A percentile compares a stretch with the other conserved stretches of the same genome.
Conservation (phyloP, 2,888 invertebrate genomes). For the Epistrophe eligans region DNA sequence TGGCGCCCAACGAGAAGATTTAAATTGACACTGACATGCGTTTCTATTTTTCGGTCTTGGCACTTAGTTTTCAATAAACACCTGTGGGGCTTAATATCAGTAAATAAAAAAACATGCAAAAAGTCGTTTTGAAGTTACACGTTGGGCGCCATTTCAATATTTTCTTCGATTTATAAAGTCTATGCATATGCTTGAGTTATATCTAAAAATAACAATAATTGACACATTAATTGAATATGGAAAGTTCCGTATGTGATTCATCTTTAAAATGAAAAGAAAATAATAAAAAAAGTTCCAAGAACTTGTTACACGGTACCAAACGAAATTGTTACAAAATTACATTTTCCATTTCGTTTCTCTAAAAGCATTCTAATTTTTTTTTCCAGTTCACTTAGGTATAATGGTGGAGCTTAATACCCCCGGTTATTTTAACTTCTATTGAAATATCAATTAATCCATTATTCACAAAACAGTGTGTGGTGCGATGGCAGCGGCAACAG, state of each 20-base stretch:
- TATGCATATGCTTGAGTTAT: too few species aligned
- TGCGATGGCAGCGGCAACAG: background rate
- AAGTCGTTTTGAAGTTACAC: background rate
- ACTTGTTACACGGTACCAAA: background rate
- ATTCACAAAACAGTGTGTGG: constrained; percentile 8
- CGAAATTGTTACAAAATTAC: background rate
- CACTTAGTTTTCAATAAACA: too few species aligned
- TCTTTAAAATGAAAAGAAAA: background rate
- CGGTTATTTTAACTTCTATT: constrained; percentile 23
- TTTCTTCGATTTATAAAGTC: background rate
- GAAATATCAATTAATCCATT: constrained; percentile 71
- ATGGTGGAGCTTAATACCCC: background rate
- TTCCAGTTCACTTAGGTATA: background rate
- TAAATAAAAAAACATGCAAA: background rate
- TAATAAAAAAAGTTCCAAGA: too few species aligned
- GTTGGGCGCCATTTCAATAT: background rate
- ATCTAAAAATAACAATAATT: too few species aligned
- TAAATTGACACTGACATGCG: too few species aligned
- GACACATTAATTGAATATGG: too few species aligned
- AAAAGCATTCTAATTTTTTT: background rate
- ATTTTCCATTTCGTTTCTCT: background rate
- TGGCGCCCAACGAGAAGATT: too few species aligned
- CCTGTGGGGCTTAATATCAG: too few species aligned
- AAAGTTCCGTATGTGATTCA: too few species aligned
- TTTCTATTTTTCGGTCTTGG: too few species aligned